Percentiles rank a stretch among this genome's conserved stretches.
phyloP scores from a whole-genome alignment of 1,140 invertebrate genomes.

The Brachionus rotundiformis region DNA sequence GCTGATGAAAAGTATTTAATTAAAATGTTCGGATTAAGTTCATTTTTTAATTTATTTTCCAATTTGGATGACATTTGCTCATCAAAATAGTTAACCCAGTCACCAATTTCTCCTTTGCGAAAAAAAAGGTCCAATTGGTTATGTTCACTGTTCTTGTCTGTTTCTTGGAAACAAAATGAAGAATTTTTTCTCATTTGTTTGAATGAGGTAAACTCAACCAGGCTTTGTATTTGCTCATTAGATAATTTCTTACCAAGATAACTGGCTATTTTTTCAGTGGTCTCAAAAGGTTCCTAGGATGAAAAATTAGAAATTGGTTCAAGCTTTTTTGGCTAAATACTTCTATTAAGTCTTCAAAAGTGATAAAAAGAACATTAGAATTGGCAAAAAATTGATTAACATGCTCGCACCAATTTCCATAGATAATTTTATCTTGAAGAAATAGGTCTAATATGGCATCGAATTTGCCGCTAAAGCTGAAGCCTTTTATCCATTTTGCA shows the following conservation, averaged over 20 bases:
- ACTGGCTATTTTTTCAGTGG: not conserved
- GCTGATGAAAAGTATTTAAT: not conserved
- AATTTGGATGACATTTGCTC: not conserved
- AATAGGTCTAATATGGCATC: not conserved
- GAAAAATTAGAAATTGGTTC: not conserved
- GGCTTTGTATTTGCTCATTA: not conserved
- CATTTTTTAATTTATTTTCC: not conserved
- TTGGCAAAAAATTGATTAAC: slow-evolving; percentile 4
- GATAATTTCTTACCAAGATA: not conserved
- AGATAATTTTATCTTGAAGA: slow-evolving; percentile 15
- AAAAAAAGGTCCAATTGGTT: not conserved
- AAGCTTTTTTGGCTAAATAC: not conserved
- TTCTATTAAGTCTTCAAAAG: slow-evolving; percentile 25
- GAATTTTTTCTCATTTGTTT: slow-evolving; percentile 17
- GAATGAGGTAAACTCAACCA: slow-evolving; percentile 8
- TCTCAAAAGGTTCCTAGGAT: not conserved
- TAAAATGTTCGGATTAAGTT: not conserved
- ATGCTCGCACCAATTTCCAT: slow-evolving; percentile 35
- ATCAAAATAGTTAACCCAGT: slow-evolving; percentile 5
- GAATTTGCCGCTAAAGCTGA: not conserved
- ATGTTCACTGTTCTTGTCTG: not conserved
- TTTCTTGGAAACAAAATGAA: not conserved
- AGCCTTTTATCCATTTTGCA: not conserved
- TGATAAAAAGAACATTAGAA: not conserved
- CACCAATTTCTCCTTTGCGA: slow-evolving; percentile 24